Conservation (phyloP, 2,888 invertebrate genomes). For the Strigamia transsilvanica region DNA sequence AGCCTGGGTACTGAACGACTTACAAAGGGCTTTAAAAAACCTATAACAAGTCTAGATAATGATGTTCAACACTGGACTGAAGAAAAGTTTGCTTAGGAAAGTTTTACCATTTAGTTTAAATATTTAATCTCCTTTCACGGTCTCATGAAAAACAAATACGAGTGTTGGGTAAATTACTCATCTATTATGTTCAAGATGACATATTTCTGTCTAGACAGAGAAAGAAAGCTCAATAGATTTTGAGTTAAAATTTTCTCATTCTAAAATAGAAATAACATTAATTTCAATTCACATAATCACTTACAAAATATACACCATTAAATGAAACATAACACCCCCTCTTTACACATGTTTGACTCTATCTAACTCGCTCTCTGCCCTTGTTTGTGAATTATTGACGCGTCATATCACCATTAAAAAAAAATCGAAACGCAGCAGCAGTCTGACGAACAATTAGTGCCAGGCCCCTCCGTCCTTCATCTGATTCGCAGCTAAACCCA, state of each 20-base stretch:
- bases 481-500: neutral
- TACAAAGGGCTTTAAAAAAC: too few species aligned
- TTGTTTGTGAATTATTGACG: slow-evolving; percentile 31
- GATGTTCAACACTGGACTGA: too few species aligned
- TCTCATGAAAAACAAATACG: neutral
- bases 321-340: neutral
- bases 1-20: too few species aligned
- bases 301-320: neutral
- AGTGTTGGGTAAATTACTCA: neutral
- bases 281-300: neutral
- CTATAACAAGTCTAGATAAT: too few species aligned
- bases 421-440: slow-evolving; percentile 22
- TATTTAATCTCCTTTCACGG: neutral
- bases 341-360: slow-evolving; percentile 15
- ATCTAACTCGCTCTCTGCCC: neutral
- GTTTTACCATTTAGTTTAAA: too few species aligned
- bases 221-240: neutral
- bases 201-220: neutral
- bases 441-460: neutral
- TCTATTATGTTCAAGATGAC: neutral
- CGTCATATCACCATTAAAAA: slow-evolving; percentile 25
- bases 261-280: neutral
- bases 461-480: slow-evolving; percentile 7
- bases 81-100: too few species aligned
- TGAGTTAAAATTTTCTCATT: neutral